Evolutionary conservation across 2,888 invertebrate genomes (phyloP).

Genomic region (Parochlus steinenii): DNA sequence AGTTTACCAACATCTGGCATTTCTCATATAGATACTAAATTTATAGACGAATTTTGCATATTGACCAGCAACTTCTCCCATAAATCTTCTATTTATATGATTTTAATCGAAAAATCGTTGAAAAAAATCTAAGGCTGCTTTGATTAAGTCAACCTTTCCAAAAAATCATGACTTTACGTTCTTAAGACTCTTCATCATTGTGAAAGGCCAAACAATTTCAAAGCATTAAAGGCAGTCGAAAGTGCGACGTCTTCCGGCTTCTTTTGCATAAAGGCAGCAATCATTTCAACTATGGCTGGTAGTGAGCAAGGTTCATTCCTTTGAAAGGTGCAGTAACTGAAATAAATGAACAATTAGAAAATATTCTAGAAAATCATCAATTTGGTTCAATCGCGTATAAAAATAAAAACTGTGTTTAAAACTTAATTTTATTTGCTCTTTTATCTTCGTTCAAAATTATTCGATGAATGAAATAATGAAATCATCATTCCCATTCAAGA

Average conservation of each 20-base stretch:
- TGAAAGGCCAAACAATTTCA: conserved; percentile 75
- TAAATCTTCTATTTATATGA: too few species aligned
- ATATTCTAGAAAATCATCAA: neutral
- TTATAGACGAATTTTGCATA: too few species aligned
- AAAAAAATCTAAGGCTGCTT: too few species aligned
- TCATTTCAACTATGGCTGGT: conserved; percentile 83
- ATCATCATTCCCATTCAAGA: too few species aligned
- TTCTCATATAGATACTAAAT: too few species aligned
- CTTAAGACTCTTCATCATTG: conserved; percentile 34
- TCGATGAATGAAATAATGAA: too few species aligned
- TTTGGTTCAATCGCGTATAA: neutral
- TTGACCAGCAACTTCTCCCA: too few species aligned
- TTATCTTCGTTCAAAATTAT: too few species aligned
- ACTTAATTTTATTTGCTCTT: too few species aligned
- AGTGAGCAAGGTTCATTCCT: conserved; percentile 91
- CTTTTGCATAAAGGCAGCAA: conserved; percentile 78
- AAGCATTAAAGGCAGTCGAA: conserved; percentile 79
- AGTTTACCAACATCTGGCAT: too few species aligned
- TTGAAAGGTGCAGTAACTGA: conserved; percentile 82
- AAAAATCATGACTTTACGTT: conserved; percentile 12
- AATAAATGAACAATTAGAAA: conserved; percentile 8
- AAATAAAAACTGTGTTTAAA: neutral
- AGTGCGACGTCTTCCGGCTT: conserved; percentile 80
- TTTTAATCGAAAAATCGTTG: too few species aligned
- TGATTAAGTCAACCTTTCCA: neutral